Conservation (phyloP, 1,140 invertebrate genomes). For the Drosophila miranda region DNA sequence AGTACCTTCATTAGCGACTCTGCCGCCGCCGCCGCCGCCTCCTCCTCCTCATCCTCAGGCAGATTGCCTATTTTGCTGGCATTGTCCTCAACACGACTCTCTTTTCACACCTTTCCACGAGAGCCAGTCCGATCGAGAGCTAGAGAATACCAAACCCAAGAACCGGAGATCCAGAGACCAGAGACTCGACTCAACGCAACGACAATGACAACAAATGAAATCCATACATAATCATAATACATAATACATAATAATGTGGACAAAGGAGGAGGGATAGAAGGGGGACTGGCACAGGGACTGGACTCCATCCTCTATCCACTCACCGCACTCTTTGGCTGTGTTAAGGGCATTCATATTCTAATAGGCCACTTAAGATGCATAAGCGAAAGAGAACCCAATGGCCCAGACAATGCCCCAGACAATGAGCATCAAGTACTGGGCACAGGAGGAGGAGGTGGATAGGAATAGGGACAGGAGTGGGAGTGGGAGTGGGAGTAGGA, state of each 20-base stretch:
- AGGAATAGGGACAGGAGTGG: constrained; percentile 26
- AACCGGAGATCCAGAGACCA: constrained; percentile 7
- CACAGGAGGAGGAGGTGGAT: constrained; percentile 34
- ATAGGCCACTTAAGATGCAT: constrained; percentile 67
- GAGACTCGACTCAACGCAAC: not conserved
- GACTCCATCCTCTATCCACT: no score
- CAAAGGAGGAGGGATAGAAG: constrained; percentile 10
- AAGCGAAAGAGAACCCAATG: constrained; percentile 13
- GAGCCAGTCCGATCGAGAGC: constrained; percentile 10
- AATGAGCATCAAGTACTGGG: no score
- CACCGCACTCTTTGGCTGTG: constrained; percentile 4
- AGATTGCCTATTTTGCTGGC: constrained; percentile 9
- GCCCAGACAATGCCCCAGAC: no score
- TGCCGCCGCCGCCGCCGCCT: not conserved
- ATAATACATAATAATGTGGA: constrained; percentile 52
- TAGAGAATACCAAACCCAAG: constrained; percentile 10
- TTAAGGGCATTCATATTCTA: constrained; percentile 60
- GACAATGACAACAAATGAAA: constrained; percentile 65
- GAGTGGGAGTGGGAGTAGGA: no score
- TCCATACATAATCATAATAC: constrained; percentile 66
- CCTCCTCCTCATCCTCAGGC: not conserved
- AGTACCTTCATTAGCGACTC: constrained; percentile 36
- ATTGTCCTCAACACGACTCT: constrained; percentile 30
- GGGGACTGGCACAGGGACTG: no score
- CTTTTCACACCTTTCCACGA: constrained; percentile 49